Base-by-base conservation (phyloP, 2,888 invertebrate species). In the Alcis repandata region DNA sequence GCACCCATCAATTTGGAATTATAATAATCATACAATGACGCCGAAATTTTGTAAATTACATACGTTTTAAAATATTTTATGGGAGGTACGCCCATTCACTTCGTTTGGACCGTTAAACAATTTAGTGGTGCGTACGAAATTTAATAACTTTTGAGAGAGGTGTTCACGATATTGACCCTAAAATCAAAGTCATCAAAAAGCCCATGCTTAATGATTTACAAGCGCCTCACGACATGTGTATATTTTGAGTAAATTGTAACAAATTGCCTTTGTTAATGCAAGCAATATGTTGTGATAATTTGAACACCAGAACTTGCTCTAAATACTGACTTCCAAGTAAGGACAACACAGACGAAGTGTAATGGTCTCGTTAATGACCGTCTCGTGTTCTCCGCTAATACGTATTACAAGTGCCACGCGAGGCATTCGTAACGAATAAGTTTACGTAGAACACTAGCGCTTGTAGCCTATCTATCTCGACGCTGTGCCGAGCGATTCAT, bases 401-500 rank as follows among this genome's bases (percentile, higher is more conserved):
- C 70, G 72, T 74, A 65, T 77, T 76, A 73, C 72, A 65, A 71
- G 71, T 70, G 66, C 66, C 64, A 69, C 57, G 67, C 69, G 49
- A 68, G 40, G 71, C 73, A 73, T 78, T 78, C 73, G 75, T 75
- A 79, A 78, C 76, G 77, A 80, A 80, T 82, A 82, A 78, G 76
- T 81, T 80, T 80, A 78, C 80, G 77, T 79, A 74, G 79, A 79
- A 72, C 73, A 74, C 70, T 75, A 61, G 71, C 49, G 72, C 77
- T 80, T 80, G 80, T 79, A 82, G 79, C 75, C 76, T 74, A 82
- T 86, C 82, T 83, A 83, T 84, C 80, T 80, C 62, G 68, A 74
- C 76, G 76, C 70, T 67, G 69, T 69, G 73, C 75, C 71, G 71
- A 73, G 76, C 79, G 81, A 88, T 88, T 85, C 83, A 82, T 87